phyloP scores from a whole-genome alignment of 2,797 vertebrate species.

The Urocyon cinereoargenteus region DNA sequence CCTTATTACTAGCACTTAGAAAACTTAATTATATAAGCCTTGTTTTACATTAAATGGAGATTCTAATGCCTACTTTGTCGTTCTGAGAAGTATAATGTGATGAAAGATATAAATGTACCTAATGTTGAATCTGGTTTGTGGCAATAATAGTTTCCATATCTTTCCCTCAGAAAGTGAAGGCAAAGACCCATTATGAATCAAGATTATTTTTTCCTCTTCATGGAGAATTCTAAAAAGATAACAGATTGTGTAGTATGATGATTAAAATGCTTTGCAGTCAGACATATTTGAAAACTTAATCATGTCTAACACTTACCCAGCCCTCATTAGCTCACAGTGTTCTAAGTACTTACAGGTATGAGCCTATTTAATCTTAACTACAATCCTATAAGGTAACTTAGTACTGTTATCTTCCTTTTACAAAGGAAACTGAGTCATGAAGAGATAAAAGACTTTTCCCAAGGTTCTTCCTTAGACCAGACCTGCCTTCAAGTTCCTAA shows the following conservation, averaged over 20 bases:
- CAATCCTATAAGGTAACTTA: background rate
- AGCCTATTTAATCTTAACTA: background rate
- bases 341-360: background rate
- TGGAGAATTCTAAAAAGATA: background rate
- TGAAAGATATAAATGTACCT: background rate
- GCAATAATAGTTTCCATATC: background rate
- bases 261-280: background rate
- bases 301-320: background rate
- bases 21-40: background rate
- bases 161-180: background rate
- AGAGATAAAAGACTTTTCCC: background rate
- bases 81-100: background rate
- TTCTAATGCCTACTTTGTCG: background rate
- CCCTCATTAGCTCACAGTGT: background rate
- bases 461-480: background rate
- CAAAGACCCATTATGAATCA: background rate
- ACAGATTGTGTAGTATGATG: background rate
- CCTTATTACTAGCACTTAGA: background rate
- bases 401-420: background rate
- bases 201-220: background rate
- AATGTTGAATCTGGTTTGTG: background rate
- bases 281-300: background rate
- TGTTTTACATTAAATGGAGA: background rate
- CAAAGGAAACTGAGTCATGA: background rate
- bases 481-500: background rate